Conservation (phyloP, 2,797 vertebrate species). For the Petrocephalus schoutedeni region DNA sequence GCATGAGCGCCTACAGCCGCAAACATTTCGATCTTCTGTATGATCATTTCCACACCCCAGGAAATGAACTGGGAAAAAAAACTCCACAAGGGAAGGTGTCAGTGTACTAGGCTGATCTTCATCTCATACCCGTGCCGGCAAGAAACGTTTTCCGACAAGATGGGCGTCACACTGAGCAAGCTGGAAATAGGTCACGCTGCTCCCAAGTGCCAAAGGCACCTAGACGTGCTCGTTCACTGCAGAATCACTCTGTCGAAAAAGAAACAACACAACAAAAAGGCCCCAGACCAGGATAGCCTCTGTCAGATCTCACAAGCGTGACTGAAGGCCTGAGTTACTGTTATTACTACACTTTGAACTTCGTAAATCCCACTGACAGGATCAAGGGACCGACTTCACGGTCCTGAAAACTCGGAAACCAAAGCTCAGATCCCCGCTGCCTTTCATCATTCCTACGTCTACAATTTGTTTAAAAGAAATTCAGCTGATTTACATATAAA, state of each 20-base stretch:
- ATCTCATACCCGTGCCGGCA: background rate
- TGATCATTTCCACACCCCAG: background rate
- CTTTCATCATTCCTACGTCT: background rate
- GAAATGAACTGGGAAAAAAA: background rate
- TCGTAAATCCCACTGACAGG: background rate
- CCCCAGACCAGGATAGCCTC: background rate
- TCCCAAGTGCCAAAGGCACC: background rate
- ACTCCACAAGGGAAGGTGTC: background rate
- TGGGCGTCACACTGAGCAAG: background rate
- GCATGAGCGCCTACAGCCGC: background rate
- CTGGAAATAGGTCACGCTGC: background rate
- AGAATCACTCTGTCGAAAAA: background rate
- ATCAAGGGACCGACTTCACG: background rate
- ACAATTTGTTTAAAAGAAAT: background rate
- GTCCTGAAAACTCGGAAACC: background rate
- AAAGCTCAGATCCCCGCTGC: background rate
- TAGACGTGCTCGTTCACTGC: background rate
- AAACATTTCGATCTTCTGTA: background rate
- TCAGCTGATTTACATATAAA: background rate
- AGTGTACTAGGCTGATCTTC: background rate
- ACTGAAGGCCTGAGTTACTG: background rate
- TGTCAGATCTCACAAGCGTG: background rate
- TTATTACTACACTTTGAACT: background rate
- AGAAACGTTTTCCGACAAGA: background rate
- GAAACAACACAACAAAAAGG: background rate